Conservation (phyloP, 1,140 invertebrate species). For the Leptestheria dahalacensis region DNA sequence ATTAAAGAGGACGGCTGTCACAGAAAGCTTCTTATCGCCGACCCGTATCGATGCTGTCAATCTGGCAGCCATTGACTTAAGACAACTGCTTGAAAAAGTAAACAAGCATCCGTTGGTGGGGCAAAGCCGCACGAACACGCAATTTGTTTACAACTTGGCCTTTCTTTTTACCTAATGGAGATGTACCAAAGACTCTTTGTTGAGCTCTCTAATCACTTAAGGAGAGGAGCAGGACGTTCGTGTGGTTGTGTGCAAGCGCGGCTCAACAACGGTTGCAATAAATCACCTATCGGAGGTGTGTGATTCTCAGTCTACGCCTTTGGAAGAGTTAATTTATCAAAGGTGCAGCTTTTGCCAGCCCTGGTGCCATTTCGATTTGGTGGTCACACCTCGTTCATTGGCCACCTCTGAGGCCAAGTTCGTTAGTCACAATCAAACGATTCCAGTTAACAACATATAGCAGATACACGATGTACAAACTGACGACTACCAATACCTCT, state of each 20-base stretch:
- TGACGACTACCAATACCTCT: no score
- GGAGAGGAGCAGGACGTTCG: no score
- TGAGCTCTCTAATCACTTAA: no score
- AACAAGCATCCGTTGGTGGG: neutral
- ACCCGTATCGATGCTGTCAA: neutral
- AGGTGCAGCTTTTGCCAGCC: neutral
- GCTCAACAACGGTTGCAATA: no score
- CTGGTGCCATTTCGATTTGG: neutral
- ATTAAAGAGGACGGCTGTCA: neutral
- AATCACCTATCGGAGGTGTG: no score
- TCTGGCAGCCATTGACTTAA: neutral
- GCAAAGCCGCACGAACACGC: neutral
- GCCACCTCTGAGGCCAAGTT: neutral
- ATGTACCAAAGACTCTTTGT: no score
- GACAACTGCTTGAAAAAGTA: neutral
- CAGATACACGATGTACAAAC: no score
- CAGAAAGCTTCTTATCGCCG: neutral
- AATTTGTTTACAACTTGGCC: neutral
- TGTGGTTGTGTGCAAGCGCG: no score
- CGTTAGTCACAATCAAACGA: no score
- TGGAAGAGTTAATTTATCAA: neutral
- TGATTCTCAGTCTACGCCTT: no score
- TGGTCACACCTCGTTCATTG: neutral
- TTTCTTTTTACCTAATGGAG: neutral
- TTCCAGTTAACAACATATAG: no score